Base-by-base conservation (phyloP, 2,797 vertebrate genomes). In the Tangara arthus region DNA sequence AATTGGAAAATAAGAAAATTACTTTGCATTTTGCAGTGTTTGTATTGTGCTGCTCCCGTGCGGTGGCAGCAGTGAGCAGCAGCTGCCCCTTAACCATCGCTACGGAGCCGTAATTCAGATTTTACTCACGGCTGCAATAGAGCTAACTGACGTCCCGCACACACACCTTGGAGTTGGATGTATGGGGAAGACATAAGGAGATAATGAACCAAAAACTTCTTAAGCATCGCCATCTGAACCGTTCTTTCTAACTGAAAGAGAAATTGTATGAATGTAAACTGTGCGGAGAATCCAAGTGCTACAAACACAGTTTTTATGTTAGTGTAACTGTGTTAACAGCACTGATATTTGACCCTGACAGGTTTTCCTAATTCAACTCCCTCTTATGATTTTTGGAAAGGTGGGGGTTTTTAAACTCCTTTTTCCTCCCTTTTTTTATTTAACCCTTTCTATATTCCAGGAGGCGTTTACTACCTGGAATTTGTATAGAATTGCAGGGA, bases 1-100 rank as follows among this genome's bases (percentile, higher is more conserved):
- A 82, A 52, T 3, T 2, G 49, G 61, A 15, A 47, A 52, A 12
- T 3, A 8, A 39, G 39, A 17, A 34, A 35, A 22, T 27, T 44
- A 3, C 9, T 10, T 15, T 18, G 4, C 4, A 4, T 60, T 85
- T 65, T 15, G 4, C 28, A 4, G 72, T 15, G 1, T 30, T 73
- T 42, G 2, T 5, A 5, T 3, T 14, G 11, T 19, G 20, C 60
- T 6, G 41, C 4, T 35, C 30, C 95, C 95, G 23, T 68, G 63
- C 50, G 96, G 75, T 95, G 96, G 96, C 94, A 95, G 93, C 90
- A 80, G 64, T 9, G 95, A 95, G 95, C 50, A 94, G 75, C 9
- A 50, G 20, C 63, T 69, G 52, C 73, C n/a, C 0, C 0, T 8
- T 34, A 16, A 34, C 30, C 10, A 0, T 4, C 7, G 28, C 18